Conservation (phyloP, 2,113 vertebrate species). For the Festucalex cinctus region DNA sequence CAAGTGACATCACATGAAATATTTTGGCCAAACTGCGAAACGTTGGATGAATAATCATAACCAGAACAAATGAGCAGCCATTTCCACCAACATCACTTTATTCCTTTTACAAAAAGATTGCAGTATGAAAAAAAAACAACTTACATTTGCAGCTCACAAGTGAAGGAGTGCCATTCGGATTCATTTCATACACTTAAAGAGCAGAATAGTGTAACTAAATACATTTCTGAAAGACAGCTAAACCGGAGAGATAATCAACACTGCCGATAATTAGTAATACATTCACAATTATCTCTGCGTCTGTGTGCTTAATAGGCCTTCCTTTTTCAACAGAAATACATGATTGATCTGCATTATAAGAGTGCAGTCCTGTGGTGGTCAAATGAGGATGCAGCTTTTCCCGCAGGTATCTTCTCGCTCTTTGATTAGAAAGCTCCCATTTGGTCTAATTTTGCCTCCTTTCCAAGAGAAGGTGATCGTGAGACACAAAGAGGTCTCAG, state of each 20-base stretch:
- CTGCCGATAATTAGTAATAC: slow-evolving; percentile 51
- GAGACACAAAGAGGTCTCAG: slow-evolving; percentile 57
- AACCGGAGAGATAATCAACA: slow-evolving; percentile 31
- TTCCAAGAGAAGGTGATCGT: background rate
- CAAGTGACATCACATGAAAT: background rate
- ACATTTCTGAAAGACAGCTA: slow-evolving; percentile 36
- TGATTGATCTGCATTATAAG: slow-evolving; percentile 2
- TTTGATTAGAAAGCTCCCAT: background rate
- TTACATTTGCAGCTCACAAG: slow-evolving; percentile 31
- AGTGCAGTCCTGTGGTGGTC: slow-evolving; percentile 16
- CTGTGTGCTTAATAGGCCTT: slow-evolving; percentile 44
- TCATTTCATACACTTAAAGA: slow-evolving; percentile 41
- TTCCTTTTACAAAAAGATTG: background rate
- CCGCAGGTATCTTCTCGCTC: background rate
- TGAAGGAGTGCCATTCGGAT: slow-evolving; percentile 36
- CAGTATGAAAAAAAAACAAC: background rate
- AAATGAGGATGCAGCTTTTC: slow-evolving; percentile 8
- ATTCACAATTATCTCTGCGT: slow-evolving; percentile 43
- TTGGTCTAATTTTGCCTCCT: background rate
- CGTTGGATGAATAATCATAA: slow-evolving; percentile 12
- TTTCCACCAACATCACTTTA: background rate
- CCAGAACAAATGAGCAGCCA: slow-evolving; percentile 1
- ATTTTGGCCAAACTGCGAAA: background rate
- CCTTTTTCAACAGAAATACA: slow-evolving; percentile 10
- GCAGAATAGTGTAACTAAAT: slow-evolving; percentile 17